These are phyloP conservation scores for Tetanocera ferruginea DNA, from an alignment of 2,888 invertebrate species.

Conservation along the genomic window DNA sequence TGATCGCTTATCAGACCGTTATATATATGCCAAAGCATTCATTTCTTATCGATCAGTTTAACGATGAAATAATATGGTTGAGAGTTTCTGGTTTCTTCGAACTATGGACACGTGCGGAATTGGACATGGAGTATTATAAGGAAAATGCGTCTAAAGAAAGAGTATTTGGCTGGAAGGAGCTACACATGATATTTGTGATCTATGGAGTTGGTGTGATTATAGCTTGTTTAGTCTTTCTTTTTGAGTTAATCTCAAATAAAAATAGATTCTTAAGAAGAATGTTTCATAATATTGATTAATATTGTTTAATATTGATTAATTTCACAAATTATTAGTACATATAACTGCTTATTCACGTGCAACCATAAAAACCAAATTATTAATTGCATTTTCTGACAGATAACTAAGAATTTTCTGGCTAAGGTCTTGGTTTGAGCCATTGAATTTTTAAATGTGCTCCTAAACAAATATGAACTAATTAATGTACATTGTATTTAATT, in stretches of 20 bases:
- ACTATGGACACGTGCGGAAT: constrained; percentile 33
- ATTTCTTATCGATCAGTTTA: constrained; percentile 31
- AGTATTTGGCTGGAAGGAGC: constrained; percentile 35
- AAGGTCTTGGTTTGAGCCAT: too few relatives aligned
- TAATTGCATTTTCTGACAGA: too few relatives aligned
- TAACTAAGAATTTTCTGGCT: too few relatives aligned
- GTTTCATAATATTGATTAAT: too few relatives aligned
- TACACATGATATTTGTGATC: constrained; percentile 30
- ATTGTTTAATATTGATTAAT: too few relatives aligned
- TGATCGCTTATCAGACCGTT: constrained; percentile 38
- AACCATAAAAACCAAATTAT: too few relatives aligned
- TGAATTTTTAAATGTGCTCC: too few relatives aligned
- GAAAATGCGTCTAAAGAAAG: background rate
- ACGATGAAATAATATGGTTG: constrained; percentile 27
- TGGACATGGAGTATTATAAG: background rate
- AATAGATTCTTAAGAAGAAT: background rate
- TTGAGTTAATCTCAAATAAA: constrained; percentile 38
- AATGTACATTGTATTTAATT: too few relatives aligned
- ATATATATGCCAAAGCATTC: constrained; percentile 46
- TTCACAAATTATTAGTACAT: too few relatives aligned
- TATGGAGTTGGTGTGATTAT: constrained; percentile 21
- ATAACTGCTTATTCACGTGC: too few relatives aligned
- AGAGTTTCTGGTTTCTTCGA: constrained; percentile 36
- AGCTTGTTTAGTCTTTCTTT: constrained; percentile 34
- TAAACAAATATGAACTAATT: too few relatives aligned